Evolutionary conservation across 2,888 invertebrate genomes (phyloP).

Genomic region (Nemotelus pantherinus): DNA sequence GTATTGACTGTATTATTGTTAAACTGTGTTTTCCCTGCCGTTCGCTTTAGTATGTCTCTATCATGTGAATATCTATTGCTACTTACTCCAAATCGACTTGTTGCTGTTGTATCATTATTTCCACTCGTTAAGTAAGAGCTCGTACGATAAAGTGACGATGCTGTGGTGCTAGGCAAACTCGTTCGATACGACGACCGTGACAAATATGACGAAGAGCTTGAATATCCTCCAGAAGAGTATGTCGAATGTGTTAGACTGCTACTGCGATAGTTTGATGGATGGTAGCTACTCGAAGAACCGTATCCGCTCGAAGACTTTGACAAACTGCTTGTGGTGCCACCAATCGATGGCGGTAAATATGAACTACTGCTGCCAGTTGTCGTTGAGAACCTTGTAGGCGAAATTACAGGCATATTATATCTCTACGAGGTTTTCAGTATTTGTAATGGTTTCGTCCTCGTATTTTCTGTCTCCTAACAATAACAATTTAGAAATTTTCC

Average conservation of each 20-base stretch:
- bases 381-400: constrained; percentile 64
- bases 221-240: constrained; percentile 53
- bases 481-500: not conserved
- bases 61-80: constrained; percentile 52
- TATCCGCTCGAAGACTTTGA: constrained; percentile 30
- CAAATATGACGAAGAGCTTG: constrained; percentile 56
- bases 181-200: constrained; percentile 61
- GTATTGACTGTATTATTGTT: constrained; percentile 48
- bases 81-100: constrained; percentile 65
- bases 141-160: constrained; percentile 52
- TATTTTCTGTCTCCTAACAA: not conserved
- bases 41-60: constrained; percentile 46
- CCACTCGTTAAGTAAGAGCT: constrained; percentile 50
- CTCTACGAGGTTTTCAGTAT: constrained; percentile 3
- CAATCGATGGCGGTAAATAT: constrained; percentile 62
- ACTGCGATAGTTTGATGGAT: constrained; percentile 56
- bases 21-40: constrained; percentile 48
- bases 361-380: constrained; percentile 58
- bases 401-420: constrained; percentile 65
- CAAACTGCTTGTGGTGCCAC: constrained; percentile 54
- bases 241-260: constrained; percentile 53
- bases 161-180: constrained; percentile 56
- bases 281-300: constrained; percentile 55
- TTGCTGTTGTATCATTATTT: constrained; percentile 62
- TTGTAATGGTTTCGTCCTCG: constrained; percentile 24